Percentiles rank a stretch among this genome's conserved stretches.
These are phyloP conservation scores for Temnothorax longispinosus DNA, from an alignment of 1,140 invertebrate genomes.

Conservation along the genomic window DNA sequence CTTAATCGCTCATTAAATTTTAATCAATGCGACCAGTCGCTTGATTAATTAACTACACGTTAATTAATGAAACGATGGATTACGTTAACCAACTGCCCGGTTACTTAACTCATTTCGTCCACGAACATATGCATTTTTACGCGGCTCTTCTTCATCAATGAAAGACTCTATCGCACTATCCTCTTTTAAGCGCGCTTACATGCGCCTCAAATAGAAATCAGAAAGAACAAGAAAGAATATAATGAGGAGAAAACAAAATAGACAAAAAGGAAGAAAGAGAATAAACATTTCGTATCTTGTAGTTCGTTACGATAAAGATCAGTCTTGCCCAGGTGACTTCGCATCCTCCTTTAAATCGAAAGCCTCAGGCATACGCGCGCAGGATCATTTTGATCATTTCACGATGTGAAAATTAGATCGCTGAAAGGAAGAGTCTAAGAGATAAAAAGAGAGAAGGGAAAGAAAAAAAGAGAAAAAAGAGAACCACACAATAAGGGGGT, in stretches of 20 bases:
- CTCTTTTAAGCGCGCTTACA: not conserved
- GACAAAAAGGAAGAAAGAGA: constrained; percentile 29
- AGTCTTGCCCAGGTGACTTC: constrained; percentile 79
- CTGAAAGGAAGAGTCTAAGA: constrained; percentile 38
- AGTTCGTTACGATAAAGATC: constrained; percentile 69
- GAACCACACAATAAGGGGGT: constrained; percentile 60
- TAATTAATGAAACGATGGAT: constrained; percentile 37
- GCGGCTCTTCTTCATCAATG: constrained; percentile 1
- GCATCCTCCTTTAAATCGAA: constrained; percentile 76
- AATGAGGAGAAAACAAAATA: not conserved
- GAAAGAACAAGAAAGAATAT: not conserved
- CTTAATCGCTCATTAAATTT: constrained; percentile 41
- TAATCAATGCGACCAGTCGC: constrained; percentile 5
- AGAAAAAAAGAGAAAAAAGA: constrained; percentile 19
- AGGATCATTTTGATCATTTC: constrained; percentile 68
- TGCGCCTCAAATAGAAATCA: not conserved
- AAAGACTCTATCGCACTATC: constrained; percentile 2
- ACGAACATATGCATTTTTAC: constrained; percentile 7
- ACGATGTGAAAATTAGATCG: constrained; percentile 51
- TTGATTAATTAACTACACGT: constrained; percentile 27
- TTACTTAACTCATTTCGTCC: constrained; percentile 23
- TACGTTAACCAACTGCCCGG: constrained; percentile 1
- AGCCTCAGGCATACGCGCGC: constrained; percentile 79
- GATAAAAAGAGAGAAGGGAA: not conserved
- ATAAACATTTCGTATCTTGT: constrained; percentile 40